A percentile compares a stretch with the other conserved stretches of the same genome.
Evolutionary conservation across 2,888 invertebrate genomes (phyloP).

Genomic region (Eutolmus rufibarbis): DNA sequence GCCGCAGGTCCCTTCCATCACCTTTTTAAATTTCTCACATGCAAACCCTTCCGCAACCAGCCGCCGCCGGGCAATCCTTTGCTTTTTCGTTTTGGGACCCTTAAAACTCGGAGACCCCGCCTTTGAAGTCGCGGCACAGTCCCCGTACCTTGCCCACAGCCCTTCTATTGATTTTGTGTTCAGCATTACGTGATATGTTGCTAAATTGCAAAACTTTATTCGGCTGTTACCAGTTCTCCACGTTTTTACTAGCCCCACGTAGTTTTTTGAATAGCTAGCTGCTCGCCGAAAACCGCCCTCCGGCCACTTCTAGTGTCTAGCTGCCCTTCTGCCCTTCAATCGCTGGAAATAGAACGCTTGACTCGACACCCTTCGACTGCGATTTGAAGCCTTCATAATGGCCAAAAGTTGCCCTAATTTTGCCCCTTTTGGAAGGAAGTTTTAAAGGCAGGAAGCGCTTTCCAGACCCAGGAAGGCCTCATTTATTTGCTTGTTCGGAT

Average conservation of each 20-base stretch:
- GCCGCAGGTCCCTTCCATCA: neutral
- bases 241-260: neutral
- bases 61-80: neutral
- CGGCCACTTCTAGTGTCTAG: neutral
- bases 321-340: neutral
- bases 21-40: neutral
- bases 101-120: neutral
- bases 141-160: neutral
- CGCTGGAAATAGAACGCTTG: slow-evolving; percentile 20
- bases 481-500: slow-evolving; percentile 21
- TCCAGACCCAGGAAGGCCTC: slow-evolving; percentile 23
- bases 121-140: neutral
- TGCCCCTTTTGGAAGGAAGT: neutral
- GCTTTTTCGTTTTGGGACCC: neutral
- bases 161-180: slow-evolving; percentile 35
- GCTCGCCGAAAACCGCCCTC: neutral
- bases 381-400: slow-evolving; percentile 22
- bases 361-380: slow-evolving; percentile 31
- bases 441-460: slow-evolving; percentile 7
- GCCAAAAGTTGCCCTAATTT: slow-evolving; percentile 9
- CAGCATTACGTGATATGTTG: slow-evolving; percentile 21
- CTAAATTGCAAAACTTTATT: slow-evolving; percentile 38
- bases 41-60: neutral
- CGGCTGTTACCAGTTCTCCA: slow-evolving; percentile 8
- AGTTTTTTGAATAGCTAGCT: neutral